A percentile compares a stretch with the other conserved stretches of the same genome.
phyloP scores from a whole-genome alignment of 2,888 invertebrate species.

The Malthinus seriepunctatus region DNA sequence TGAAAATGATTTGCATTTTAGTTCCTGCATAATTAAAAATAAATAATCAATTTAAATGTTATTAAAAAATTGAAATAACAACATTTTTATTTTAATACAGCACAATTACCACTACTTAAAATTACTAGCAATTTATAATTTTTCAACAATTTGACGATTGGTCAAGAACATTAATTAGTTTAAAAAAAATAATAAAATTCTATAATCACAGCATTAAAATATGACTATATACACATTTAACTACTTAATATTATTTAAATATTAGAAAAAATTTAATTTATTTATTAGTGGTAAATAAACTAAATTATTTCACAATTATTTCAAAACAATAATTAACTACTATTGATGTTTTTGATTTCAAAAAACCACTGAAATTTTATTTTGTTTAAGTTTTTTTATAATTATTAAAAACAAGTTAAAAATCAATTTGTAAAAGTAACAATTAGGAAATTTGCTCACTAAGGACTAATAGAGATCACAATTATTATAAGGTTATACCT shows the following conservation, averaged over 20 bases:
- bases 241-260: too few relatives aligned
- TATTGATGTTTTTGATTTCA: too few relatives aligned
- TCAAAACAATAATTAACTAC: too few relatives aligned
- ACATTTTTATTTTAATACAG: slow-evolving; percentile 5
- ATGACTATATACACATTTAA: slow-evolving; percentile 1
- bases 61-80: not conserved
- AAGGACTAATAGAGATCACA: not conserved
- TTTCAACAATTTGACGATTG: slow-evolving; percentile 1
- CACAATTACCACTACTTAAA: slow-evolving; percentile 1
- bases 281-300: not conserved
- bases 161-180: not conserved
- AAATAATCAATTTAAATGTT: too few relatives aligned
- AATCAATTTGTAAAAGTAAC: too few relatives aligned
- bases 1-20: too few relatives aligned
- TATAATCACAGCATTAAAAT: slow-evolving; percentile 15
- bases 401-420: too few relatives aligned
- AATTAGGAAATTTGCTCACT: too few relatives aligned
- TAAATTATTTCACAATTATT: not conserved
- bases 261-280: too few relatives aligned
- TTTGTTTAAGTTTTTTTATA: too few relatives aligned
- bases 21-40: too few relatives aligned
- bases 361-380: too few relatives aligned
- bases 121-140: not conserved
- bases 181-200: slow-evolving; percentile 1
- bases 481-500: not conserved